These are phyloP conservation scores for Tetramorium alpestre DNA, from an alignment of 1,140 invertebrate species.

Conservation along the genomic window DNA sequence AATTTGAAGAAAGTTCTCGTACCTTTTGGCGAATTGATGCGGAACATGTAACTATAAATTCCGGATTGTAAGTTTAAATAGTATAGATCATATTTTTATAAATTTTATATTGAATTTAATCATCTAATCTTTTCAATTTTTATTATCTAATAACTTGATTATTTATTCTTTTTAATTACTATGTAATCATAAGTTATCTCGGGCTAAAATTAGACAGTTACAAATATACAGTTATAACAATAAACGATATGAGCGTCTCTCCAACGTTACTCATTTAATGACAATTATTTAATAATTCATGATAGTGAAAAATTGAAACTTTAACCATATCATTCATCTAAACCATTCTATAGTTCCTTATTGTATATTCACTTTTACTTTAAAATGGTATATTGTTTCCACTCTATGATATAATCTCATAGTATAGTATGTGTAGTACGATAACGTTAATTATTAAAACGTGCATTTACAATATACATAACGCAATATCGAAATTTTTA, in stretches of 20 bases:
- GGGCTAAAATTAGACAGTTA: neutral
- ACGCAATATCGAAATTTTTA: neutral
- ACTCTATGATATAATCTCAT: neutral
- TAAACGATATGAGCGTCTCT: neutral
- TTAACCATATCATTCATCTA: neutral
- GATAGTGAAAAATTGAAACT: neutral
- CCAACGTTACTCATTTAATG: neutral
- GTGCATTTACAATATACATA: slow-evolving; percentile 1
- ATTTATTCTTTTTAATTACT: neutral
- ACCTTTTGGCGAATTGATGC: neutral
- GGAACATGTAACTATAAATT: neutral
- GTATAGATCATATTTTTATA: neutral
- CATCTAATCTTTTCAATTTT: neutral
- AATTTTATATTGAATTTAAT: neutral
- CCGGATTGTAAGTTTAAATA: neutral
- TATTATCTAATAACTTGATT: neutral
- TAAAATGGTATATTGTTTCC: neutral
- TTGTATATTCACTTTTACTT: neutral
- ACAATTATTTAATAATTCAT: slow-evolving; percentile 22
- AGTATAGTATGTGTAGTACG: neutral
- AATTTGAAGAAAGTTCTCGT: slow-evolving; percentile 9
- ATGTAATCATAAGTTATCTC: neutral
- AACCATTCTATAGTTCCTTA: neutral
- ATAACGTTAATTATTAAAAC: neutral
- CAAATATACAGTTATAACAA: neutral